A percentile compares a stretch with the other conserved stretches of the same genome.
phyloP scores from a whole-genome alignment of 2,888 invertebrate genomes.

The Apamea crenata region DNA sequence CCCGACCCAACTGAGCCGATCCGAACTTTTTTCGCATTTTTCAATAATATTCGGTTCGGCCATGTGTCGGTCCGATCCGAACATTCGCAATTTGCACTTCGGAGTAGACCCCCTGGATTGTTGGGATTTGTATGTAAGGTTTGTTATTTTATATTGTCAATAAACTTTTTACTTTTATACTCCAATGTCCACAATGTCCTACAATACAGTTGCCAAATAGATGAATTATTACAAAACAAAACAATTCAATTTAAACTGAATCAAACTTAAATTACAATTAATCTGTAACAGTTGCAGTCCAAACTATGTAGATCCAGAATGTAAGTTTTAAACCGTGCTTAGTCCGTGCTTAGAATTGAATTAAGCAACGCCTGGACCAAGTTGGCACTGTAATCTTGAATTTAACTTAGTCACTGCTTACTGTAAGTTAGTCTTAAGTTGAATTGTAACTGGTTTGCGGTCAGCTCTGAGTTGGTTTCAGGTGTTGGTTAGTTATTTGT shows the following conservation, averaged over 20 bases:
- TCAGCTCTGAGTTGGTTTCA: slow-evolving; percentile 47
- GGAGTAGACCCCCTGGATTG: too few relatives aligned
- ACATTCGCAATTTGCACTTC: too few relatives aligned
- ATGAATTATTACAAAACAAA: slow-evolving; percentile 45
- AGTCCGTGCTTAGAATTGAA: slow-evolving; percentile 78
- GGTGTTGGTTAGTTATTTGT: slow-evolving; percentile 42
- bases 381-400: slow-evolving; percentile 73
- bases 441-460: slow-evolving; percentile 64
- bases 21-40: too few relatives aligned
- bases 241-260: slow-evolving; percentile 52
- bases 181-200: not conserved
- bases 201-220: slow-evolving; percentile 15
- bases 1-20: too few relatives aligned
- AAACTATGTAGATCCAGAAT: slow-evolving; percentile 67
- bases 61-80: too few relatives aligned
- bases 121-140: too few relatives aligned
- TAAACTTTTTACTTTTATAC: too few relatives aligned
- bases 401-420: slow-evolving; percentile 72
- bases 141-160: too few relatives aligned
- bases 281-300: slow-evolving; percentile 62
- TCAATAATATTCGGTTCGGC: too few relatives aligned
- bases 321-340: slow-evolving; percentile 75
- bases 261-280: slow-evolving; percentile 62
- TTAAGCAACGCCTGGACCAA: slow-evolving; percentile 76
- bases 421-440: slow-evolving; percentile 61